Evolutionary conservation across 2,888 invertebrate species (phyloP).

Genomic region (Bursaphelenchus okinawaensis): DNA sequence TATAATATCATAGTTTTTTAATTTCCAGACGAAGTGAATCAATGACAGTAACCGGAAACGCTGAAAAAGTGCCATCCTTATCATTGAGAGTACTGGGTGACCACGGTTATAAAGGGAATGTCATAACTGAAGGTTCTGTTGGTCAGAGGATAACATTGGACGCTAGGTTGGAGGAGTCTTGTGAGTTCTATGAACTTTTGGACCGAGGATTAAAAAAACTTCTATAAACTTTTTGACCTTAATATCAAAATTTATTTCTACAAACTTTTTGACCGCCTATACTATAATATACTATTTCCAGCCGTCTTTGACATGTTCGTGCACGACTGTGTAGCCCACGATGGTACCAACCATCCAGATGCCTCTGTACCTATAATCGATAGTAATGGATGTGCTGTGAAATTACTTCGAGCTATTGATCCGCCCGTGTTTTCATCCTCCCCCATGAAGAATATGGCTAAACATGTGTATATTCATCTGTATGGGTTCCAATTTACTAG

Average conservation of each 20-base stretch:
- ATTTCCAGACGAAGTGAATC: conserved; percentile 28
- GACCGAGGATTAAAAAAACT: no score
- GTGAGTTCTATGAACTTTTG: no score
- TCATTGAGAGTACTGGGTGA: conserved; percentile 51
- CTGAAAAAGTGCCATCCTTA: conserved; percentile 42
- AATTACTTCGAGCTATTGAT: conserved; percentile 51
- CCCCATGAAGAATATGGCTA: conserved; percentile 41
- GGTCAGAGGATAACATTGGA: conserved; percentile 54
- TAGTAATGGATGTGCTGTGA: conserved; percentile 54
- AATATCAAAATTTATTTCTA: conserved; percentile 14
- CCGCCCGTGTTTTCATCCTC: conserved; percentile 45
- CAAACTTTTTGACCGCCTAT: not conserved
- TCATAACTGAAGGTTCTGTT: conserved; percentile 43
- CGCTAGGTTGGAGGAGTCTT: conserved; percentile 48
- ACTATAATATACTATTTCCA: conserved; percentile 26
- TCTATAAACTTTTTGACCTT: conserved; percentile 5
- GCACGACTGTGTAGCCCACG: conserved; percentile 55
- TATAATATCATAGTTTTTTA: not conserved
- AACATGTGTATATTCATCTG: conserved; percentile 56
- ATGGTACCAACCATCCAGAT: conserved; percentile 50
- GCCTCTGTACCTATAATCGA: conserved; percentile 51
- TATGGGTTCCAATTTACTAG: conserved; percentile 50
- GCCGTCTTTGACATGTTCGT: conserved; percentile 56
- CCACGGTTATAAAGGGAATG: conserved; percentile 46
- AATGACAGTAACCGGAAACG: conserved; percentile 47